These are phyloP conservation scores for Actinopyga echinites DNA, from an alignment of 53 echinoderm and acorn worm genomes.

Conservation along the genomic window DNA sequence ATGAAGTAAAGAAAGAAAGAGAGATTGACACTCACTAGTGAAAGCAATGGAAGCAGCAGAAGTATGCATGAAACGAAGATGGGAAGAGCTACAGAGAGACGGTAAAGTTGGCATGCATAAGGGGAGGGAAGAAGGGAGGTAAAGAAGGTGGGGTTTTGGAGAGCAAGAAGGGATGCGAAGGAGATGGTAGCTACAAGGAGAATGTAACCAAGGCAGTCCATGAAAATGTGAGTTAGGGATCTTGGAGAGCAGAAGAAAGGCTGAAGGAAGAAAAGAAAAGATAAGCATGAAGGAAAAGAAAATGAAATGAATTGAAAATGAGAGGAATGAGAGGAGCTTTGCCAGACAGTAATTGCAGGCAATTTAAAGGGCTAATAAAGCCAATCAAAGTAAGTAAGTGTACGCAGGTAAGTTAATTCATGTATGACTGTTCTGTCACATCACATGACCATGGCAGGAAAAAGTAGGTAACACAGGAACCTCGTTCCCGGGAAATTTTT, in stretches of 20 bases:
- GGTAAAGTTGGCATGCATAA: slow-evolving; percentile 30
- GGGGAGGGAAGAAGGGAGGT: slow-evolving; percentile 24
- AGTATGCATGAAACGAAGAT: slow-evolving; percentile 23
- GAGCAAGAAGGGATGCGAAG: slow-evolving; percentile 1
- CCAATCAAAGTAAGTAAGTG: no score
- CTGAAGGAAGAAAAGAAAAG: background rate
- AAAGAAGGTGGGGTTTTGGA: slow-evolving; percentile 17
- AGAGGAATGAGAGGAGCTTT: background rate
- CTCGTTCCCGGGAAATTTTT: no score
- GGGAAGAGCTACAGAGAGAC: slow-evolving; percentile 13
- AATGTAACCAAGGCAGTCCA: slow-evolving; percentile 32
- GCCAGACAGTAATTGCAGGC: no score
- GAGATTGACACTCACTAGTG: background rate
- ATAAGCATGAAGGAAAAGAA: background rate
- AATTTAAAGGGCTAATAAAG: no score
- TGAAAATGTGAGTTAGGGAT: background rate
- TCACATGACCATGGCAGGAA: no score
- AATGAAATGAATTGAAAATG: background rate
- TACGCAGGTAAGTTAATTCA: no score
- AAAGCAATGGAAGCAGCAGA: slow-evolving; percentile 33
- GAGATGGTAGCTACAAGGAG: slow-evolving; percentile 1
- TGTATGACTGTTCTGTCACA: no score
- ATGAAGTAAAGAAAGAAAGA: background rate
- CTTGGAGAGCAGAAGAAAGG: slow-evolving; percentile 1
- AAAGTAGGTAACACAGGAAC: no score